These are phyloP conservation scores for Melitaea athalia DNA, from an alignment of 2,888 invertebrate genomes.

Conservation along the genomic window DNA sequence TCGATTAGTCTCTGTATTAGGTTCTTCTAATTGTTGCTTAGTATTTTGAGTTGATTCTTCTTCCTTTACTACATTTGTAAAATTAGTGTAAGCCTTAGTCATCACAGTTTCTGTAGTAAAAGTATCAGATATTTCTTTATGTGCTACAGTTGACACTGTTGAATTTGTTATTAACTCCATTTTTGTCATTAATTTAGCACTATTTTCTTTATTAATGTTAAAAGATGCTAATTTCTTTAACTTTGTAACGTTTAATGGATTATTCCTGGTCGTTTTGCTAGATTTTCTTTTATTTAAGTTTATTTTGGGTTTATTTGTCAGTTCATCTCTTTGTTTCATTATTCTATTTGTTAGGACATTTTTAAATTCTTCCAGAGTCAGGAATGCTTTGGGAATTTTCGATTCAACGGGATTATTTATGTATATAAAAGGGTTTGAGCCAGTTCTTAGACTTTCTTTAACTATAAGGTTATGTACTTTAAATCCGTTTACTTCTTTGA, in stretches of 20 bases:
- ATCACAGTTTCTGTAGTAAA: background rate
- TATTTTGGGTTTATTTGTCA: slow-evolving; percentile 19
- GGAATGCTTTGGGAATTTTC: slow-evolving; percentile 58
- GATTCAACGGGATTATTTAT: slow-evolving; percentile 72
- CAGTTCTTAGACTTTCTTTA: slow-evolving; percentile 42
- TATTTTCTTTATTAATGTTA: background rate
- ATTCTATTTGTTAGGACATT: slow-evolving; percentile 47
- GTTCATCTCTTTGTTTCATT: slow-evolving; percentile 42
- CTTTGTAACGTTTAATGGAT: background rate
- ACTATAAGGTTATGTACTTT: slow-evolving; percentile 65
- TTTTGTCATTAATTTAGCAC: background rate
- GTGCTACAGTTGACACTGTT: background rate
- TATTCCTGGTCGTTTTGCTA: background rate
- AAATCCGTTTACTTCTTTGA: slow-evolving; percentile 65
- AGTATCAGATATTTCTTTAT: background rate
- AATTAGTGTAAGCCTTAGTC: background rate
- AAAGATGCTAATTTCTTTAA: background rate
- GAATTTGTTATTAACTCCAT: background rate
- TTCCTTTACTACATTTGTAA: background rate
- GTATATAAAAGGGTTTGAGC: slow-evolving; percentile 54
- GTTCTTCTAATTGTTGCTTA: background rate
- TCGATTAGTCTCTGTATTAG: background rate
- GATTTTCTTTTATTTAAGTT: slow-evolving; percentile 4
- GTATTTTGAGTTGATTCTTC: background rate
- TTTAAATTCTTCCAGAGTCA: slow-evolving; percentile 63